A percentile compares a stretch with the other conserved stretches of the same genome.
These are phyloP conservation scores for Neocrepidodera transversa DNA, from an alignment of 2,888 invertebrate species.

Conservation along the genomic window DNA sequence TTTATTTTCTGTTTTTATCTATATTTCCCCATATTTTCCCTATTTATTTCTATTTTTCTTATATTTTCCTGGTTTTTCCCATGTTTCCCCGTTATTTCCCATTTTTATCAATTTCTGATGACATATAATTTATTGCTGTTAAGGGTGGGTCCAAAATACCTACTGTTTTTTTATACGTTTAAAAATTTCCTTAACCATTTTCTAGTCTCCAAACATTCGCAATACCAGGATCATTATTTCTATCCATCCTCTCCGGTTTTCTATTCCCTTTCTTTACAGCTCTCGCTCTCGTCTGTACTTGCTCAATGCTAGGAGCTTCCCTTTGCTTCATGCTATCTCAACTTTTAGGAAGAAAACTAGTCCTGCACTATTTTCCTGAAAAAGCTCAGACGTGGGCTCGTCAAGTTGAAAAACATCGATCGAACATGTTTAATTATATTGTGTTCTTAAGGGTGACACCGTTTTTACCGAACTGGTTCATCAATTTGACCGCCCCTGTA, in stretches of 20 bases:
- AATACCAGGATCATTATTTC: constrained; percentile 97
- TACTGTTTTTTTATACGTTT: too few relatives aligned
- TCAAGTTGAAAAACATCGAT: constrained; percentile 83
- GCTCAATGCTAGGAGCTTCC: constrained; percentile 95
- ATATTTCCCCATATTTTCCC: too few relatives aligned
- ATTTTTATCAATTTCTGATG: too few relatives aligned
- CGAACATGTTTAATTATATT: constrained; percentile 93
- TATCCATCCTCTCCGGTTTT: constrained; percentile 96
- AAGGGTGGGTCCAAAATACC: too few relatives aligned
- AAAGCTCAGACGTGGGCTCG: constrained; percentile 84
- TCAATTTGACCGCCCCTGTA: constrained; percentile 95
- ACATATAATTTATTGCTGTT: too few relatives aligned
- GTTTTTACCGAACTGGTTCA: constrained; percentile 99
- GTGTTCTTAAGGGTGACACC: constrained; percentile 97
- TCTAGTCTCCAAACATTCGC: constrained; percentile 97
- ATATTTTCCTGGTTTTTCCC: too few relatives aligned
- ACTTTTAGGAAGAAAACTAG: constrained; percentile 84
- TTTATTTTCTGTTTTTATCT: too few relatives aligned
- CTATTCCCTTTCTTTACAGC: constrained; percentile 93
- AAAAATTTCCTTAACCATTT: constrained; percentile 53
- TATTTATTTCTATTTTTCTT: too few relatives aligned
- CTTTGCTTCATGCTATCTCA: constrained; percentile 94
- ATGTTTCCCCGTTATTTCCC: too few relatives aligned
- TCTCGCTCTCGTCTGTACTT: constrained; percentile 85
- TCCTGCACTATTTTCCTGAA: constrained; percentile 78